phyloP scores from a whole-genome alignment of 2,797 vertebrate genomes.

The Hemitrygon akajei region DNA sequence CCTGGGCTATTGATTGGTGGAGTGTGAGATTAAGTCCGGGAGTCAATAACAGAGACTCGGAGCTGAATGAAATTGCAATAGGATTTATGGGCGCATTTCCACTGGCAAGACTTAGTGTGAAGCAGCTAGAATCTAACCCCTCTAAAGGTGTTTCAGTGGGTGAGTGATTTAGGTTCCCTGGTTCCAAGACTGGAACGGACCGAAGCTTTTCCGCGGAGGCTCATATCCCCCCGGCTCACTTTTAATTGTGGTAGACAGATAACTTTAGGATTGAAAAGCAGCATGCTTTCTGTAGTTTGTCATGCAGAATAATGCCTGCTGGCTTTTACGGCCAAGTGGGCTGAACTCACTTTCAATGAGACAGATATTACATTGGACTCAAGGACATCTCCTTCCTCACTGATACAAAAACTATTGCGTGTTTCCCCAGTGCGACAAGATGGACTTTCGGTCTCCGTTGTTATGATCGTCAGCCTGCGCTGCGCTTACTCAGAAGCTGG shows the following conservation, averaged over 20 bases:
- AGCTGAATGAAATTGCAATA: constrained; percentile 17
- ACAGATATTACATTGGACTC: not conserved
- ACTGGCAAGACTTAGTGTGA: not conserved
- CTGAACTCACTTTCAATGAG: not conserved
- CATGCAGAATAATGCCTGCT: not conserved
- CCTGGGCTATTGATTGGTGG: constrained; percentile 20
- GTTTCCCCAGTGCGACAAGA: too few relatives aligned
- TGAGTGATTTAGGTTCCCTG: not conserved
- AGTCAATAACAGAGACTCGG: constrained; percentile 5
- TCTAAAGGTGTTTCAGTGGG: not conserved
- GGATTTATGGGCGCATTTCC: constrained; percentile 22
- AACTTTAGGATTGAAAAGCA: not conserved
- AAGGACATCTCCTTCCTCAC: too few relatives aligned
- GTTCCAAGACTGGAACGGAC: not conserved
- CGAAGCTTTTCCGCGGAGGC: not conserved
- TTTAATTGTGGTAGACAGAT: not conserved
- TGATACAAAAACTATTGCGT: too few relatives aligned
- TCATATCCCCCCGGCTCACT: not conserved
- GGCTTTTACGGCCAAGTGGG: not conserved
- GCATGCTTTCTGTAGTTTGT: not conserved
- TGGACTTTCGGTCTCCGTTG: too few relatives aligned
- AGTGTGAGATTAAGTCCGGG: constrained; percentile 23
- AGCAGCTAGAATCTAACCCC: not conserved
- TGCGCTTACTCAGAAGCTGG: too few relatives aligned
- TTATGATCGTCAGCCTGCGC: too few relatives aligned